Percentiles rank a stretch among this genome's conserved stretches.
Evolutionary conservation across 1,140 invertebrate species (phyloP).

Genomic region (Drosophila murphyi): DNA sequence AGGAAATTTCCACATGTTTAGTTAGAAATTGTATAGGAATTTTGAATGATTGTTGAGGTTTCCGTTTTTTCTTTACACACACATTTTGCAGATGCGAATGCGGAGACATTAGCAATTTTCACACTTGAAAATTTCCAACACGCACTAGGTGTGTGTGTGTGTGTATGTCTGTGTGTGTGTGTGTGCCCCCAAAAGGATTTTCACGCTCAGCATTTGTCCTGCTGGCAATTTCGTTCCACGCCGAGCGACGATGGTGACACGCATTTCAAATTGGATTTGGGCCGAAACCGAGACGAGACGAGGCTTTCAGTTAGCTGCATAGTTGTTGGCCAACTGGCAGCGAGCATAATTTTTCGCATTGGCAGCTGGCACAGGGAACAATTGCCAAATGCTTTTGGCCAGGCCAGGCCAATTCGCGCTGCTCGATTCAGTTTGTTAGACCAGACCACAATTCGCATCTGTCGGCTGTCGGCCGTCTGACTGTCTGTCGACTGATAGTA

Average conservation of each 20-base stretch:
- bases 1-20: conserved; percentile 16
- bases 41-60: conserved; percentile 22
- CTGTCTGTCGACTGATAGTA: neutral
- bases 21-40: conserved; percentile 39
- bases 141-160: neutral
- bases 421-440: conserved; percentile 17
- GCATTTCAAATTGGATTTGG: conserved; percentile 79
- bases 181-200: conserved; percentile 59
- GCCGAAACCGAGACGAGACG: conserved; percentile 31
- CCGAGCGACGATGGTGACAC: conserved; percentile 51
- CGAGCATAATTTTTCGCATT: conserved; percentile 67
- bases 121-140: conserved; percentile 63
- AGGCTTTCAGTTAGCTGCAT: conserved; percentile 37
- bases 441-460: conserved; percentile 7
- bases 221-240: conserved; percentile 56
- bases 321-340: conserved; percentile 64
- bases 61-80: conserved; percentile 11
- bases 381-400: conserved; percentile 15
- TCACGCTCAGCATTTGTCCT: conserved; percentile 68
- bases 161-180: conserved; percentile 1
- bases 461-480: too few relatives aligned
- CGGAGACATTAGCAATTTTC: conserved; percentile 71
- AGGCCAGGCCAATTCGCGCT: conserved; percentile 16
- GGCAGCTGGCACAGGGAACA: conserved; percentile 56
- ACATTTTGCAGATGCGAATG: conserved; percentile 66